Conservation (phyloP, 2,113 vertebrate species). For the Urocolius indicus region DNA sequence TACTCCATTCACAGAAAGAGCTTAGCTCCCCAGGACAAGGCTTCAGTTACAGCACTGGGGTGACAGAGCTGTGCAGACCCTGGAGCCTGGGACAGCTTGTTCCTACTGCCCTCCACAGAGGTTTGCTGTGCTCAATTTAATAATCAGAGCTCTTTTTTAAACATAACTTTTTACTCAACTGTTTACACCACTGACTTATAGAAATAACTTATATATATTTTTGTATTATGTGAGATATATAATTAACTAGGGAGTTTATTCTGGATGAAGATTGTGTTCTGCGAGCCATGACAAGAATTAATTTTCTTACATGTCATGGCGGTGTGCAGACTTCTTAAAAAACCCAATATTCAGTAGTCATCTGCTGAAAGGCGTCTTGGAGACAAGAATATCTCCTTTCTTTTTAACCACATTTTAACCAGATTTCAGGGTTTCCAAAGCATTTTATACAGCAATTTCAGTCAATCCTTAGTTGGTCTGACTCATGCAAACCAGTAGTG, state of each 20-base stretch:
- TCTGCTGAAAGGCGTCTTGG: neutral
- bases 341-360: neutral
- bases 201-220: neutral
- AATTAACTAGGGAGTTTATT: neutral
- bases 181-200: neutral
- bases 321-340: neutral
- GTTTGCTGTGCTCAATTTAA: neutral
- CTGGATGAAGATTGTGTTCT: neutral
- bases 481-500: neutral
- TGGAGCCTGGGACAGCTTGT: neutral
- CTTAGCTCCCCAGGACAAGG: neutral
- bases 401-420: neutral
- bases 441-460: neutral
- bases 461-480: neutral
- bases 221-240: neutral
- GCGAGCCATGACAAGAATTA: neutral
- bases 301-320: neutral
- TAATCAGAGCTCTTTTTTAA: neutral
- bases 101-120: neutral
- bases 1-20: neutral
- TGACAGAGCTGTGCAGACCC: neutral
- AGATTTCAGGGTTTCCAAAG: neutral
- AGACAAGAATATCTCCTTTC: neutral
- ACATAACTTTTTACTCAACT: fast-evolving
- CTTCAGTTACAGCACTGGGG: neutral